Base-by-base conservation (phyloP, 2,797 vertebrate species). In the Sebastes wilsoni region DNA sequence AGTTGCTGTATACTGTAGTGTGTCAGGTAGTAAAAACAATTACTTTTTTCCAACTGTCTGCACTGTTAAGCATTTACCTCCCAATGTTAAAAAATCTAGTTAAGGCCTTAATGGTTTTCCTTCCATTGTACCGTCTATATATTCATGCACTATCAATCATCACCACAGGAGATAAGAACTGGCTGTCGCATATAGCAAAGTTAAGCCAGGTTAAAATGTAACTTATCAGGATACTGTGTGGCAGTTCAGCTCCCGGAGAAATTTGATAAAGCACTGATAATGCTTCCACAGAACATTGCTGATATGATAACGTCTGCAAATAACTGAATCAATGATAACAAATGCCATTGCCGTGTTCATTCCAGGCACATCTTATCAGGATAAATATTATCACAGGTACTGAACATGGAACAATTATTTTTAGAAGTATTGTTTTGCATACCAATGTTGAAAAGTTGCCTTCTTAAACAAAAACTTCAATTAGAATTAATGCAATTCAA, bases 161-260 rank as follows among this genome's bases (percentile, higher is more conserved):
- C 20, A 25, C 56, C 2, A 16, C 5, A 8, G 32, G 3, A 52
- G 81, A 90, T 81, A 80, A 87, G 52, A 66, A 59, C 9, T 14
- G 64, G 8, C 20, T 75, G 75, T 10, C 78, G 20, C 8, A 81
- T 67, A 69, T 46, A 79, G 64, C 62, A 80, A 79, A 67, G 59
- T 85, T 89, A 84, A 66, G 12, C 22, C 60, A 23, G 68, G 91
- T 94, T 92, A 89, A 87, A 90, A 25, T 89, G 83, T 93, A 93
- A 93, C 92, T 60, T 30, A 16, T 60, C n/a, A 56, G 11, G 34
- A 81, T 66, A 68, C 59, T 69, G 18, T 65, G 61, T 25, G 61
- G 32, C 18, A 56, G 64, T 22, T 46, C 9, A 10, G 60, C 77
- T 74, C 34, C 75, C 69, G 49, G 28, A 71, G 42, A 80, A 34